Conservation (phyloP, 2,797 vertebrate genomes). For the Trematomus bernacchii region DNA sequence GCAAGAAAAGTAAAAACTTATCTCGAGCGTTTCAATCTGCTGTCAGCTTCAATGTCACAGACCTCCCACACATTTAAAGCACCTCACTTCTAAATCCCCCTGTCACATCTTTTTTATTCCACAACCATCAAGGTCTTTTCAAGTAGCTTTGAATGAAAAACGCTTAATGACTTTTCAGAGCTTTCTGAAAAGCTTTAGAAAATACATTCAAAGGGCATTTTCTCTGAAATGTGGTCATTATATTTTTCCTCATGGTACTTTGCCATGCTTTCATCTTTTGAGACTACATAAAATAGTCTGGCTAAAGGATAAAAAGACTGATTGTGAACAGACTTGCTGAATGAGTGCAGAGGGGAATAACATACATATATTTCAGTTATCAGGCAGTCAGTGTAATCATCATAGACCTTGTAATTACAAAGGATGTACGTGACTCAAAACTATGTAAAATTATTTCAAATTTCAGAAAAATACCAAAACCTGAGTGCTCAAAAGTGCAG, state of each 20-base stretch:
- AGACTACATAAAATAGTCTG: neutral
- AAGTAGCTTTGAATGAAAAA: slow-evolving; percentile 1
- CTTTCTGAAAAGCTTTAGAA: slow-evolving; percentile 38
- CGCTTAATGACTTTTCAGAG: slow-evolving; percentile 1
- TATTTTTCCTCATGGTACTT: neutral
- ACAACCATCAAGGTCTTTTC: slow-evolving; percentile 2
- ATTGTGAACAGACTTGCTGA: slow-evolving; percentile 5
- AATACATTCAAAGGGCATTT: slow-evolving; percentile 21
- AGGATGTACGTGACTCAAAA: neutral
- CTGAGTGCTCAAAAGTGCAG: too few species aligned
- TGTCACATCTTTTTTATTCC: slow-evolving; percentile 14
- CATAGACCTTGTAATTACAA: neutral
- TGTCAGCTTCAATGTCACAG: neutral
- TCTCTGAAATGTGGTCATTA: slow-evolving; percentile 26
- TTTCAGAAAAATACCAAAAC: neutral
- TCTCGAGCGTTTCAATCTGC: neutral
- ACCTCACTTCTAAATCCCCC: neutral
- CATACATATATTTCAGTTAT: slow-evolving; percentile 7
- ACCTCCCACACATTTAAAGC: slow-evolving; percentile 13
- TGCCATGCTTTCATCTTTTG: slow-evolving; percentile 7
- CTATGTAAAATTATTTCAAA: neutral
- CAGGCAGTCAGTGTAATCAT: neutral
- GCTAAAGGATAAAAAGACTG: neutral
- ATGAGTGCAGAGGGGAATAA: slow-evolving; percentile 4
- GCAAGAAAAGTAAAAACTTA: neutral